Evolutionary conservation across 2,113 vertebrate genomes (phyloP).

Genomic region (Octodon degus): DNA sequence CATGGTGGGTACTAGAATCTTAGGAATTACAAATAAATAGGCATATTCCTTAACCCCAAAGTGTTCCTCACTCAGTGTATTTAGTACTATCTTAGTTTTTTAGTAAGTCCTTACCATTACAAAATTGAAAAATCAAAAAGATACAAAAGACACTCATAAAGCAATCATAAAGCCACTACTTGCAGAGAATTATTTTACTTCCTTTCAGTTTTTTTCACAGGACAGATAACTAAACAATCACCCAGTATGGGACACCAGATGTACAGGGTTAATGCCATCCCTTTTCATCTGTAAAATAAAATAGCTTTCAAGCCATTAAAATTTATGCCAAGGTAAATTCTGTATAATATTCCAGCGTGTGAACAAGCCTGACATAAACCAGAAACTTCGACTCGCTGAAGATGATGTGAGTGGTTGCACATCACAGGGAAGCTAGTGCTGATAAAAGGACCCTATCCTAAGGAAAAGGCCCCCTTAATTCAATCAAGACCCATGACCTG

Average conservation of each 20-base stretch:
- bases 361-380: background rate
- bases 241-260: background rate
- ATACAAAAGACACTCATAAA: background rate
- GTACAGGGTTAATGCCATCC: background rate
- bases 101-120: conserved; percentile 31
- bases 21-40: background rate
- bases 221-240: background rate
- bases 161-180: background rate
- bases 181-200: background rate
- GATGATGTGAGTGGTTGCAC: background rate
- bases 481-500: no score
- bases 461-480: background rate
- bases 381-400: background rate
- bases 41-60: background rate
- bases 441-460: background rate
- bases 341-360: background rate
- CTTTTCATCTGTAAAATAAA: background rate
- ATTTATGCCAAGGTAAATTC: background rate
- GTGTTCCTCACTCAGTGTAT: background rate
- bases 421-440: background rate
- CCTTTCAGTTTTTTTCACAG: background rate
- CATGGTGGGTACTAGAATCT: background rate
- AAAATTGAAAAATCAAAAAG: background rate
- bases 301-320: background rate
- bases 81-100: conserved; percentile 37